These are phyloP conservation scores for Catharus fuscescens DNA, from an alignment of 2,113 vertebrate genomes.

Conservation along the genomic window DNA sequence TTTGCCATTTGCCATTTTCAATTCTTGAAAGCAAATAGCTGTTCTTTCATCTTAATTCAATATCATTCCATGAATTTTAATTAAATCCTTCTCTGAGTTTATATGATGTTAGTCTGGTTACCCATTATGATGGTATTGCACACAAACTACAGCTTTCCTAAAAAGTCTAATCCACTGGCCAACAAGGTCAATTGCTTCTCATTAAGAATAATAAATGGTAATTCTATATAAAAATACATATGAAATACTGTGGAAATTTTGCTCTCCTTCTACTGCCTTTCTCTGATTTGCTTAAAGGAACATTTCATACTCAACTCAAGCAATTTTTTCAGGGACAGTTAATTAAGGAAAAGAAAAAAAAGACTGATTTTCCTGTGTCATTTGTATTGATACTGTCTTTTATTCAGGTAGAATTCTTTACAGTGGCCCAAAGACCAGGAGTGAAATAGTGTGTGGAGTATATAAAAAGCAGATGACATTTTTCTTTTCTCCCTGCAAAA, in stretches of 20 bases:
- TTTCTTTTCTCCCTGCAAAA: background rate
- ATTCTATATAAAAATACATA: background rate
- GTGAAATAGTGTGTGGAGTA: background rate
- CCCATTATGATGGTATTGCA: background rate
- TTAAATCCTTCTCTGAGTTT: constrained; percentile 2
- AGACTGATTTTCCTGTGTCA: background rate
- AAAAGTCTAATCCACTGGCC: background rate
- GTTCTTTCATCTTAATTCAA: constrained; percentile 15
- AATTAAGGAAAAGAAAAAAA: background rate
- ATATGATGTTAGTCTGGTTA: background rate
- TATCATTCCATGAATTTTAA: background rate
- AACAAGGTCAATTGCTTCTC: background rate
- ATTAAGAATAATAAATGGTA: background rate
- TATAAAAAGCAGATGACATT: background rate
- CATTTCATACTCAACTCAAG: background rate
- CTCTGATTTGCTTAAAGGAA: background rate
- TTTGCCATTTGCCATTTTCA: background rate
- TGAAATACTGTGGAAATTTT: background rate
- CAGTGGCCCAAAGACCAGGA: background rate
- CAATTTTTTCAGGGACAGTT: background rate
- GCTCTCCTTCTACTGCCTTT: background rate
- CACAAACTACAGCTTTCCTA: background rate
- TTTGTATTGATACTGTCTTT: background rate
- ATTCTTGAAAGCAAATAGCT: background rate
- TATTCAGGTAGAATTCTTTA: background rate